Conservation (phyloP, 2,888 invertebrate genomes). For the Halocaridina rubra region DNA sequence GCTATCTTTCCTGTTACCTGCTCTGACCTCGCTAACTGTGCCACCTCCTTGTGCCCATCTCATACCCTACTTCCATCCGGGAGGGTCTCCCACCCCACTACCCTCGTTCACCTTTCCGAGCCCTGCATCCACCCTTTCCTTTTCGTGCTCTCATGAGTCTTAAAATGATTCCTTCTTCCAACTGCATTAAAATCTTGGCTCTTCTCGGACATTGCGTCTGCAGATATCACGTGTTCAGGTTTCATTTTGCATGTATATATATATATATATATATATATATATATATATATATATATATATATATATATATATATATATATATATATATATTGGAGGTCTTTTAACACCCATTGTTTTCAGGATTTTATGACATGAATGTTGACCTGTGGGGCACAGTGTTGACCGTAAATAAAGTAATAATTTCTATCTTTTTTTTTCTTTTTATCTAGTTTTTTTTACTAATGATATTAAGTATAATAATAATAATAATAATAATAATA, state of each 20-base stretch:
- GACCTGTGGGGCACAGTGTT: too few species aligned
- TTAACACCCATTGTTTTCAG: too few species aligned
- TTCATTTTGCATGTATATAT: not conserved
- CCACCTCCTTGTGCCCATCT: not conserved
- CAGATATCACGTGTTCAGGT: too few species aligned
- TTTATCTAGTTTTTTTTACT: not conserved
- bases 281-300: not conserved
- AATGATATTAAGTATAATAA: not conserved
- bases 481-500: not conserved
- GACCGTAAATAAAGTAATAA: too few species aligned
- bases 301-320: not conserved
- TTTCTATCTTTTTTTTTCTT: not conserved
- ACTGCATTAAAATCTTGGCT: too few species aligned
- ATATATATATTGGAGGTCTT: not conserved
- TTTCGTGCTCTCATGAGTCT: not conserved
- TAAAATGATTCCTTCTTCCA: too few species aligned
- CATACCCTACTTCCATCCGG: not conserved
- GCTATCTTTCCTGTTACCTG: not conserved
- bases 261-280: constrained; percentile 1
- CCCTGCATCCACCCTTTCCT: not conserved
- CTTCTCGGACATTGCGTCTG: too few species aligned
- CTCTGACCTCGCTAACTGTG: not conserved
- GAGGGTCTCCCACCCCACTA: not conserved
- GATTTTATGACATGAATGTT: too few species aligned
- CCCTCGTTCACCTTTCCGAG: not conserved